Conservation (phyloP, 1,140 invertebrate genomes). For the Rhyacophila brunnea region DNA sequence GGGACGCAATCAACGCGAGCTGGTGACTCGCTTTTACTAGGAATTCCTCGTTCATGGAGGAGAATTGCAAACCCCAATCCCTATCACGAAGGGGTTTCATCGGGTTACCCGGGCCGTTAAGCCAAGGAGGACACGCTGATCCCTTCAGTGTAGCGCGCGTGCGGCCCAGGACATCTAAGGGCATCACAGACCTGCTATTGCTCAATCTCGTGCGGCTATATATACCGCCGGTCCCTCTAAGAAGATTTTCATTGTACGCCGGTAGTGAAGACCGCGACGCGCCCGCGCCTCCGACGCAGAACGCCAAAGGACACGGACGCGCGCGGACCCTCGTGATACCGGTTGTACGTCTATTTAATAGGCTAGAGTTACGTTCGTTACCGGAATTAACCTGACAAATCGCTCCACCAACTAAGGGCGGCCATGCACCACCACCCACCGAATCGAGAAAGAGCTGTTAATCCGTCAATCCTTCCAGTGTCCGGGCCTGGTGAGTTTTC, state of each 20-base stretch:
- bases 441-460: constrained; percentile 89
- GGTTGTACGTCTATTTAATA: too few species aligned
- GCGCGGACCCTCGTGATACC: too few species aligned
- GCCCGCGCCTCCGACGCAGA: too few species aligned
- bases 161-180: constrained; percentile 79
- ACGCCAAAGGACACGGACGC: too few species aligned
- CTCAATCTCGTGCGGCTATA: constrained; percentile 70
- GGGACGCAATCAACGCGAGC: constrained; percentile 83
- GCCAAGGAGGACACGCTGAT: constrained; percentile 68
- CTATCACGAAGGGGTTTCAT: constrained; percentile 77
- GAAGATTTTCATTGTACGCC: too few species aligned
- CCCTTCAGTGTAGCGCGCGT: constrained; percentile 81
- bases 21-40: constrained; percentile 84
- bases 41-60: constrained; percentile 85
- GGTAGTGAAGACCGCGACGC: too few species aligned
- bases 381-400: too few species aligned
- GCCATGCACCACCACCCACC: constrained; percentile 78
- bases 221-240: constrained; percentile 64
- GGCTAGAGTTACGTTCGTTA: too few species aligned
- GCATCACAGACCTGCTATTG: constrained; percentile 85
- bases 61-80: constrained; percentile 82
- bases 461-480: constrained; percentile 87
- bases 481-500: too few species aligned
- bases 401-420: constrained; percentile 83
- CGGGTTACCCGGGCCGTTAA: constrained; percentile 72